A percentile compares a stretch with the other conserved stretches of the same genome.
These are phyloP conservation scores for Octodon degus DNA, from an alignment of 2,113 vertebrate species.

Conservation along the genomic window DNA sequence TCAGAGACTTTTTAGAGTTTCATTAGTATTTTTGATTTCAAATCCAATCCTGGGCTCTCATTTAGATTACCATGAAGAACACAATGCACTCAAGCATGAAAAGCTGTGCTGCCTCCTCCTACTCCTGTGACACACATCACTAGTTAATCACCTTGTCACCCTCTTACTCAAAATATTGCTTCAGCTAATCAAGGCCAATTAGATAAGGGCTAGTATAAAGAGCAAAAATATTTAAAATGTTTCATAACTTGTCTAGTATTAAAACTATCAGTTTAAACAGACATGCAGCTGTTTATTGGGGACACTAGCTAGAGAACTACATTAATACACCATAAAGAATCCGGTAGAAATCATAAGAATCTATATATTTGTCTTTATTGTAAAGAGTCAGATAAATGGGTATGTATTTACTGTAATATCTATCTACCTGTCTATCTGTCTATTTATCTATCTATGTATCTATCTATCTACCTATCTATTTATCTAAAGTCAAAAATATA, in stretches of 20 bases:
- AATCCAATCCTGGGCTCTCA: not conserved
- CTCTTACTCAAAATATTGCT: not conserved
- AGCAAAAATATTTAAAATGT: not conserved
- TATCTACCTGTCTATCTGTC: not conserved
- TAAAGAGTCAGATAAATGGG: not conserved
- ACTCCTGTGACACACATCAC: not conserved
- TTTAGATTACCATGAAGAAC: not conserved
- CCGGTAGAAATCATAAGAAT: not conserved
- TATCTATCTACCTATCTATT: no score
- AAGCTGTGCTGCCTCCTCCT: not conserved
- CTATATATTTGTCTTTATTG: not conserved
- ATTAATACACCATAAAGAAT: not conserved
- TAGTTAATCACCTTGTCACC: not conserved
- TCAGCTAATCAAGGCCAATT: not conserved
- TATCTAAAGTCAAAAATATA: not conserved
- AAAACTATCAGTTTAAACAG: not conserved
- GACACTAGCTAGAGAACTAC: not conserved
- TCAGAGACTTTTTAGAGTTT: not conserved
- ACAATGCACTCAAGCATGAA: not conserved
- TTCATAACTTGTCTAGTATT: not conserved
- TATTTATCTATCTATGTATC: no score
- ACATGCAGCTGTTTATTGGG: not conserved
- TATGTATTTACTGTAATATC: not conserved
- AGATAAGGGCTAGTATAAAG: not conserved
- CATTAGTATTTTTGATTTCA: conserved; percentile 1